Evolutionary conservation across 1,140 invertebrate genomes (phyloP), one percentile per base, ranked within the genome.

Genomic region (Nilaparvata lugens): DNA sequence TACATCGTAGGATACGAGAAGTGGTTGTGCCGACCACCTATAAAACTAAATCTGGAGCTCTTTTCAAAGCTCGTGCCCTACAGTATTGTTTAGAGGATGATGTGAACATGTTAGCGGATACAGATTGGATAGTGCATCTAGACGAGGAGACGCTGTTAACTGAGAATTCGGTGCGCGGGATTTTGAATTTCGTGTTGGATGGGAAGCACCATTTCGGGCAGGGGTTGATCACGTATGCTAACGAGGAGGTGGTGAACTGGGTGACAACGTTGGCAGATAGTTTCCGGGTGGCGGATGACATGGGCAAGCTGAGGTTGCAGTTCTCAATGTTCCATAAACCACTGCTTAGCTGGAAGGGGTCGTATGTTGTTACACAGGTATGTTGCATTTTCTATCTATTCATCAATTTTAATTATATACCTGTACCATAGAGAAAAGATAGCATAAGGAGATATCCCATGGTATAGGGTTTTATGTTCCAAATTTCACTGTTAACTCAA

Each of bases 71-170:
- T 0, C 80, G 96, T 65, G 95, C 95, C 9, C 74, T 98, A 0
- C 96, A 98, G 71, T 98, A 97, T 73, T 97, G 94, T 70, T 77
- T 98, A 13, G 95, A 98, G 77, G 89, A 91, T 68, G 85, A 85
- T 66, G 86, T 94, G 1, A 96, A 95, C 74, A 83, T 91, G 64
- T 73, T 97, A 13, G 83, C 82, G 18, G 93, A 96, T 68, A 86
- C 82, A 64, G 95, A 98, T 73, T 98, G 94, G 94, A 91, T 99
- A 68, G 93, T 98, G 1, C 96, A 98, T 78, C 77, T 98, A 16
- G 96, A 99, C 73, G 96, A 98, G 77, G 96, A 98, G 75, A 98
- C 96, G 0, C 72, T 98, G 28, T 76, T 98, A 1, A 98, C 95
- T 3, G 91, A 94, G 69, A 94, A 96, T 73, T 88, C 91, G 19